Base-by-base conservation (phyloP, 2,888 invertebrate species). In the Subacronicta megacephala region DNA sequence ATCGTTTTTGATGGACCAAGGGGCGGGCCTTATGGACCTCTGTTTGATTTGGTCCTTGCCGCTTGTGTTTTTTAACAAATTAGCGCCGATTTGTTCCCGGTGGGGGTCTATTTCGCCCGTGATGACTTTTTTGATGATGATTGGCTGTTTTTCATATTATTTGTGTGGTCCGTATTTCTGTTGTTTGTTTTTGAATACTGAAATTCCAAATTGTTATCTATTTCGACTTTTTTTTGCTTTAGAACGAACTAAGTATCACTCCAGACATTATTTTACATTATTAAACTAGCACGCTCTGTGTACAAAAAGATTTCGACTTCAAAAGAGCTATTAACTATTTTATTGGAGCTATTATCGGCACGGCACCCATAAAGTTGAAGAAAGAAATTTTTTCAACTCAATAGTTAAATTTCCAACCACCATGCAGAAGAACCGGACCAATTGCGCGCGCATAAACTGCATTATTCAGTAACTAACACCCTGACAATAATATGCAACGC, bases 61-160 rank as follows among this genome's bases (percentile, higher is more conserved):
- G 81, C 79, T 81, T 70, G 75, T 76, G 81, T 84, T 85, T 83
- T 83, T 85, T 74, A 80, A 87, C 89, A 86, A 86, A 89, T 89
- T 88, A 89, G 80, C 86, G 74, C 80, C 81, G 81, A 84, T 83
- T 86, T 81, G 81, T 82, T 80, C 75, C 65, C 72, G 62, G 35
- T 69, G 60, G 75, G 77, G 75, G 57, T 54, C 72, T 72, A 58
- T 77, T 77, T 75, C 43, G 53, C 75, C 63, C 60, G 75, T 73
- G 74, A 80, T 78, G 73, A 73, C 77, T 78, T 82, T 80, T 76
- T 77, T 68, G 73, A 72, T 77, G 78, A 75, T 83, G 81, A 83
- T 83, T 80, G 79, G 79, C 75, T 64, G 66, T 73, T 76, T 72
- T 77, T 77, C 72, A 67, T 77, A 55, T 74, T 58, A 60, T 67